Evolutionary conservation across 2,113 vertebrate genomes (phyloP).

Genomic region (Narcine bancroftii): DNA sequence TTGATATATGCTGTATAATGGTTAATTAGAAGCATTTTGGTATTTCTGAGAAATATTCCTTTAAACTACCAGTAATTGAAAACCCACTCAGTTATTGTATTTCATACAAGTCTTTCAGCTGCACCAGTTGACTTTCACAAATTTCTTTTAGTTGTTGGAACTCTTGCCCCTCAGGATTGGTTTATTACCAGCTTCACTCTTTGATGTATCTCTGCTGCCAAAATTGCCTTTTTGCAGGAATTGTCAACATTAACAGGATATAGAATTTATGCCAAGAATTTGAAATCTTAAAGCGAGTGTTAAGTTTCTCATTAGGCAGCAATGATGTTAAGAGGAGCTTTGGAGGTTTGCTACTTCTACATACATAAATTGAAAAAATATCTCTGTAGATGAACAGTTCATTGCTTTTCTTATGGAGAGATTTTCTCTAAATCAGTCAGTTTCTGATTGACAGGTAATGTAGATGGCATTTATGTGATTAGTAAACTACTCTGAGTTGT

Average conservation of each 20-base stretch:
- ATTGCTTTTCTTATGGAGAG: not conserved
- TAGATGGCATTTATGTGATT: not conserved
- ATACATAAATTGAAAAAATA: not conserved
- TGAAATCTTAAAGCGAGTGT: not conserved
- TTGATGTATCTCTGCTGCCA: constrained; percentile 1
- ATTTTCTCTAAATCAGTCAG: no score
- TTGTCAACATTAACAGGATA: not conserved
- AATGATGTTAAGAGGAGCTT: not conserved
- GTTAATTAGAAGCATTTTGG: not conserved
- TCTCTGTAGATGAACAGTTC: not conserved
- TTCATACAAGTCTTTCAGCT: not conserved
- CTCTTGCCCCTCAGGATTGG: not conserved
- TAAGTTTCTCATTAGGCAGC: not conserved
- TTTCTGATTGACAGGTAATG: not conserved
- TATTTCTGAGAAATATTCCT: not conserved
- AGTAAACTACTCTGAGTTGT: not conserved
- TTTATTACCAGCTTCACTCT: constrained; percentile 30
- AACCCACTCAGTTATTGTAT: not conserved
- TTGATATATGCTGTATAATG: no score
- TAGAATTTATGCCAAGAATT: not conserved
- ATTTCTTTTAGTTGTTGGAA: not conserved
- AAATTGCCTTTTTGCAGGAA: constrained; percentile 7
- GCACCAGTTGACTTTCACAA: not conserved
- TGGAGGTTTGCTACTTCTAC: not conserved
- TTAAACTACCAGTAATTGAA: not conserved